A percentile compares a stretch with the other conserved stretches of the same genome.
Conservation (phyloP, 2,113 vertebrate species). For the Numenius arquata region DNA sequence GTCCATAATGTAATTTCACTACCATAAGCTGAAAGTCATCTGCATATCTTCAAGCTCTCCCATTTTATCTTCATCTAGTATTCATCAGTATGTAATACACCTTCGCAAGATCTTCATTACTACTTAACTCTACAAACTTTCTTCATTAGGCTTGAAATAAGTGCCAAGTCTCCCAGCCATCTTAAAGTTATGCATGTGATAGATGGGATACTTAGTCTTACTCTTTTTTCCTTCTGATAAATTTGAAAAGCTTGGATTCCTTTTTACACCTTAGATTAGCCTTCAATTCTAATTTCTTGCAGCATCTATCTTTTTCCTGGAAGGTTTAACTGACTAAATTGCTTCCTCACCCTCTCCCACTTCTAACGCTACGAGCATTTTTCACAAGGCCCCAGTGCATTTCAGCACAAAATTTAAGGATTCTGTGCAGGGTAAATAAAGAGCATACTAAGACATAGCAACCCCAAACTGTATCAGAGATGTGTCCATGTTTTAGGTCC, state of each 20-base stretch:
- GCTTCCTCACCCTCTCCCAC: neutral
- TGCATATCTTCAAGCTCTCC: neutral
- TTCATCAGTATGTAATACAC: neutral
- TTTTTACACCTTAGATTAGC: neutral
- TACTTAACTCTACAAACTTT: neutral
- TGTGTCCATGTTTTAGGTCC: neutral
- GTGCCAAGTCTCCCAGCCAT: neutral
- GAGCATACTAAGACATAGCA: neutral
- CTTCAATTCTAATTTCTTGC: constrained; percentile 26
- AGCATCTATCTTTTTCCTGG: neutral
- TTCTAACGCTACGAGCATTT: neutral
- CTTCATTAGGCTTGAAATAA: constrained; percentile 1
- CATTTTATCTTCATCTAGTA: constrained; percentile 31
- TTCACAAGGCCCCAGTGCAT: neutral
- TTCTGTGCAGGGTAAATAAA: neutral
- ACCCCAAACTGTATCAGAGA: neutral
- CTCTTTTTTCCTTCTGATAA: neutral
- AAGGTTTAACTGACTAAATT: neutral
- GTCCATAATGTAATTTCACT: neutral
- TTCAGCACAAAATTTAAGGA: neutral
- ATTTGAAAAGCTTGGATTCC: neutral
- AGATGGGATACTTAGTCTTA: neutral
- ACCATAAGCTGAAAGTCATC: neutral
- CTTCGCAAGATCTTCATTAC: neutral
- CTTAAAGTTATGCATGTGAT: neutral